A percentile compares a stretch with the other conserved stretches of the same genome.
These are phyloP conservation scores for Steatornis caripensis DNA, from an alignment of 2,113 vertebrate species.

Conservation along the genomic window DNA sequence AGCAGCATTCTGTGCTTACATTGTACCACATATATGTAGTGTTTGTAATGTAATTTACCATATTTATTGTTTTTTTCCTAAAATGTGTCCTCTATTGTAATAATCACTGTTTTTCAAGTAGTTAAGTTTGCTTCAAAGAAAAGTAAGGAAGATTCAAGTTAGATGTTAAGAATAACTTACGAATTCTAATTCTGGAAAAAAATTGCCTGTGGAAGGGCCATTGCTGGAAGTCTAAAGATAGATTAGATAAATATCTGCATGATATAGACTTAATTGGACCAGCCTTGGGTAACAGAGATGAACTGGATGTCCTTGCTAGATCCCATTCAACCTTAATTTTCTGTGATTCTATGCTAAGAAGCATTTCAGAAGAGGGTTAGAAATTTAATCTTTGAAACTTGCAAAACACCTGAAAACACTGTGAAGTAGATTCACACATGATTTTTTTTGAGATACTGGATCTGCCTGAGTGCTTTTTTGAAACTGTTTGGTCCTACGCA, in stretches of 20 bases:
- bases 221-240: not conserved
- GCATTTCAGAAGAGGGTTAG: not conserved
- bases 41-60: not conserved
- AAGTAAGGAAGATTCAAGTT: not conserved
- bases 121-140: not conserved
- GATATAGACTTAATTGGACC: not conserved
- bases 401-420: not conserved
- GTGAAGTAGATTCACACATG: not conserved
- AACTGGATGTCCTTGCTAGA: not conserved
- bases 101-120: not conserved
- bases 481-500: not conserved
- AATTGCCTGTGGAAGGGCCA: not conserved
- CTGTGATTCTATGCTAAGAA: not conserved
- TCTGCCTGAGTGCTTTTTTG: not conserved
- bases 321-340: not conserved
- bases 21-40: fast-evolving
- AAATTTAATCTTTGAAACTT: not conserved
- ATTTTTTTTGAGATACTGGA: not conserved
- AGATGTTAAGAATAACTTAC: not conserved
- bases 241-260: not conserved
- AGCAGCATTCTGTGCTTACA: not conserved
- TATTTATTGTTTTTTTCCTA: not conserved
- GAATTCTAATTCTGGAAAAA: not conserved
- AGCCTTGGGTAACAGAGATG: not conserved
- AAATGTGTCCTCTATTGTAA: not conserved